Percentiles rank a stretch among this genome's conserved stretches.
phyloP scores from a whole-genome alignment of 2,797 vertebrate genomes.

The Myotis myotis region DNA sequence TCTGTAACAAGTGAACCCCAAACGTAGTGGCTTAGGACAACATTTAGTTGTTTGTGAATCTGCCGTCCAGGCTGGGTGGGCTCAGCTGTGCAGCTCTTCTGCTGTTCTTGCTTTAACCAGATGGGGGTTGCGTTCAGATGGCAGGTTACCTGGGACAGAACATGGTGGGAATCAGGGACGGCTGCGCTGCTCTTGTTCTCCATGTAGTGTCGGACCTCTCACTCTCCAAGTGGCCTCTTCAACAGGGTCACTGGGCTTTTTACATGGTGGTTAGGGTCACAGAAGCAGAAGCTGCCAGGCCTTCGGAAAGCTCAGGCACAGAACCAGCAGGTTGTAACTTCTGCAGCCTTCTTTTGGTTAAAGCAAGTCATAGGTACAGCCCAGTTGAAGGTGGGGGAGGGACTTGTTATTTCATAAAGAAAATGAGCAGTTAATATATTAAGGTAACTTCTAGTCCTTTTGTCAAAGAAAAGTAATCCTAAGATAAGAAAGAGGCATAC shows the following conservation, averaged over 20 bases:
- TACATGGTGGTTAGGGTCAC: neutral
- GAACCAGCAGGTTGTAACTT: neutral
- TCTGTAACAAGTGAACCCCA: neutral
- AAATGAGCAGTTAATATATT: neutral
- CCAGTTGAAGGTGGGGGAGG: neutral
- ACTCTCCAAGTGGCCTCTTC: neutral
- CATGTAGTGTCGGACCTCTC: neutral
- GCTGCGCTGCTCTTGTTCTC: neutral
- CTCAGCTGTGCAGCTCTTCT: neutral
- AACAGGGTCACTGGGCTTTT: neutral
- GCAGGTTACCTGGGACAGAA: neutral
- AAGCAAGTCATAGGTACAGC: neutral
- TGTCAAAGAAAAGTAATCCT: constrained; percentile 17
- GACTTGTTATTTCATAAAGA: constrained; percentile 8
- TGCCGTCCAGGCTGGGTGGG: neutral
- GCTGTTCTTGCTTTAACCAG: neutral
- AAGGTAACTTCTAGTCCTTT: constrained; percentile 4
- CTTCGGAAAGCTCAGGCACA: neutral
- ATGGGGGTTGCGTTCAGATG: neutral
- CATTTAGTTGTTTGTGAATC: neutral
- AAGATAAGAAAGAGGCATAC: constrained; percentile 1
- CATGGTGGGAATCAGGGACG: neutral
- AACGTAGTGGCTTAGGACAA: neutral
- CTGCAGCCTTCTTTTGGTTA: neutral
- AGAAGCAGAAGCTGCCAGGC: neutral